Evolutionary conservation across 2,797 vertebrate genomes (phyloP).

Genomic region (Syncerus caffer): DNA sequence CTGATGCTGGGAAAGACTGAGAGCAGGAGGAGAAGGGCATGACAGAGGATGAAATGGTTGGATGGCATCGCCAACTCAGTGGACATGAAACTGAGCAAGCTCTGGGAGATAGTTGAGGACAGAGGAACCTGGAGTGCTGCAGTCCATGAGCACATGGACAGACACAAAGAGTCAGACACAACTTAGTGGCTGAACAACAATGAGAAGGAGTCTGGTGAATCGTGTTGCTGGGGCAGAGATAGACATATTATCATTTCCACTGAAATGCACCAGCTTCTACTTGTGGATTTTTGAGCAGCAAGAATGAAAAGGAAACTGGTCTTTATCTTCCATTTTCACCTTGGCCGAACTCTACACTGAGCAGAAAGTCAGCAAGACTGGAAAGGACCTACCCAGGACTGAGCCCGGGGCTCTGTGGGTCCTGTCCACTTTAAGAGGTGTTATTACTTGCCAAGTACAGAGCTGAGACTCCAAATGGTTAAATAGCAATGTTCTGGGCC

Average conservation of each 20-base stretch:
- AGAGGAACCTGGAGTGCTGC: neutral
- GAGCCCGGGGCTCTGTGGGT: rapidly evolving
- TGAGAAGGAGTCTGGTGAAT: rapidly evolving
- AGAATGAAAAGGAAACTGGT: neutral
- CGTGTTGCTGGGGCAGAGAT: rapidly evolving
- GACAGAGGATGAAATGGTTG: neutral
- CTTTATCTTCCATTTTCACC: neutral
- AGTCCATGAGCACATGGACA: neutral
- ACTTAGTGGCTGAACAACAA: neutral
- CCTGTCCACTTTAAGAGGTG: neutral
- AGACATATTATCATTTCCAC: rapidly evolving
- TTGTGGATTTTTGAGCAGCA: neutral
- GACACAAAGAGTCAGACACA: neutral
- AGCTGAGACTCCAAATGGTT: neutral
- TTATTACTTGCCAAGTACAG: neutral
- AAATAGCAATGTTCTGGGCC: neutral
- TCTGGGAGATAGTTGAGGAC: neutral
- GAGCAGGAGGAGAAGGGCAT: neutral
- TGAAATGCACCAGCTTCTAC: neutral
- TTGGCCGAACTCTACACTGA: neutral
- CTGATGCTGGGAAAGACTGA: neutral
- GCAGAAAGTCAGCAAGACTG: neutral
- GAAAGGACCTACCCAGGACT: neutral
- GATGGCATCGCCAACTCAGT: neutral
- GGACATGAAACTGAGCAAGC: neutral